Percentiles rank a stretch among this genome's conserved stretches.
Evolutionary conservation across 2,797 vertebrate genomes (phyloP).

Genomic region (Apogon hyalosoma): DNA sequence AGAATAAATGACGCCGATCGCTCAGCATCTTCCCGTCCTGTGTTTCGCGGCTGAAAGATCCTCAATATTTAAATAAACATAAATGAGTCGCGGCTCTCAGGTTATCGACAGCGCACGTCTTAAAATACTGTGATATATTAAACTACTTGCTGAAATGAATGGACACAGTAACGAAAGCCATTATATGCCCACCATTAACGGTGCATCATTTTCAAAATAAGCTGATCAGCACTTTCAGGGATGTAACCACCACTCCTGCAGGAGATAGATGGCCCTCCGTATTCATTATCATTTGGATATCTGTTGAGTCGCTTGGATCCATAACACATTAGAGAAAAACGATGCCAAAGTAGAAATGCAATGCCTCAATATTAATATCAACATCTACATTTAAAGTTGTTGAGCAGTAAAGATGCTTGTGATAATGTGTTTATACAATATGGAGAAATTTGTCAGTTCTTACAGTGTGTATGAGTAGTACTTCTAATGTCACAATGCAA

Average conservation of each 20-base stretch:
- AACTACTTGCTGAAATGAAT: conserved; percentile 54
- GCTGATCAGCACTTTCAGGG: conserved; percentile 75
- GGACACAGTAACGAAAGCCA: conserved; percentile 44
- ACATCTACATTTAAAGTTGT: neutral
- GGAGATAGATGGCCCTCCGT: conserved; percentile 49
- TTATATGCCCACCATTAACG: conserved; percentile 58
- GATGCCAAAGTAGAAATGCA: conserved; percentile 18
- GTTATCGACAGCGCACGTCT: conserved; percentile 58
- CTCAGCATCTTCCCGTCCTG: conserved; percentile 45
- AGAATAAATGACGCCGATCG: conserved; percentile 54
- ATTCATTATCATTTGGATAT: conserved; percentile 51
- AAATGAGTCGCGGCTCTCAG: conserved; percentile 60
- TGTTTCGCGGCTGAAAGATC: conserved; percentile 51
- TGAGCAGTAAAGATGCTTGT: neutral
- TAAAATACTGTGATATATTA: conserved; percentile 58
- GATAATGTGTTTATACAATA: too few relatives aligned
- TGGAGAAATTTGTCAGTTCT: too few relatives aligned
- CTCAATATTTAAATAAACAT: conserved; percentile 77
- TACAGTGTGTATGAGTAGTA: too few relatives aligned
- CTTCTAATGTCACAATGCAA: too few relatives aligned
- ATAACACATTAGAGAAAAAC: conserved; percentile 30
- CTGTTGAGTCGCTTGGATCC: conserved; percentile 40
- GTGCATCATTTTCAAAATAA: conserved; percentile 67
- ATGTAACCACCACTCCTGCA: conserved; percentile 49
- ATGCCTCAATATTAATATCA: neutral